Percentiles rank a stretch among this genome's conserved stretches.
Conservation (phyloP, 2,797 vertebrate genomes). For the Hoplostethus atlanticus region DNA sequence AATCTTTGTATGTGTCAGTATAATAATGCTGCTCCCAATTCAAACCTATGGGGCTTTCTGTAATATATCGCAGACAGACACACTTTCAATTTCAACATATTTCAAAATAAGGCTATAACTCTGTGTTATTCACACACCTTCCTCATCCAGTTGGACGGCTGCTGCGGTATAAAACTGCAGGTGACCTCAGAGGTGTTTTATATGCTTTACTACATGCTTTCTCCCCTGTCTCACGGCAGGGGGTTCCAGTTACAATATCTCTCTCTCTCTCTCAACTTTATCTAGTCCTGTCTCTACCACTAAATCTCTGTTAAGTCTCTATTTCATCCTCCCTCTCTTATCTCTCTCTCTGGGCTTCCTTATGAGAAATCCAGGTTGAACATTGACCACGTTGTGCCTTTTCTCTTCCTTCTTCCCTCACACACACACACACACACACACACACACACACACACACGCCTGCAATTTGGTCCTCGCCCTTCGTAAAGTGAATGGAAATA, state of each 20-base stretch:
- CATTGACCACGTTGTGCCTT: conserved; percentile 30
- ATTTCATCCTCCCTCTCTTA: not conserved
- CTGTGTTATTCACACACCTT: not conserved
- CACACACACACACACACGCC: conserved; percentile 3
- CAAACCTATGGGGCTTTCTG: not conserved
- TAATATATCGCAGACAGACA: not conserved
- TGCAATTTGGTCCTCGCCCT: conserved; percentile 34
- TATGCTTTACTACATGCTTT: not conserved
- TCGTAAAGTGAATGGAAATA: conserved; percentile 56
- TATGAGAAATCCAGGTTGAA: conserved; percentile 49
- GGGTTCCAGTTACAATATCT: not conserved
- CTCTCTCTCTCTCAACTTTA: not conserved
- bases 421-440: conserved; percentile 23
- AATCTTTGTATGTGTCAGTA: conserved; percentile 6
- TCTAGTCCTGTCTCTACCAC: not conserved
- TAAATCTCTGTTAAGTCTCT: not conserved
- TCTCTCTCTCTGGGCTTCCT: conserved; percentile 39
- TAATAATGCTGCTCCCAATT: not conserved
- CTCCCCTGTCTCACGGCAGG: not conserved
- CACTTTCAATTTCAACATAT: not conserved
- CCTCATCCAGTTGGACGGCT: not conserved
- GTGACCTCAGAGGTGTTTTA: not conserved
- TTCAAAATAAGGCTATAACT: not conserved
- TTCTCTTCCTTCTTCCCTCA: conserved; percentile 23
- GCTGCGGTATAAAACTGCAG: not conserved